Evolutionary conservation across 2,888 invertebrate species (phyloP).

Genomic region (Eilema depressum): DNA sequence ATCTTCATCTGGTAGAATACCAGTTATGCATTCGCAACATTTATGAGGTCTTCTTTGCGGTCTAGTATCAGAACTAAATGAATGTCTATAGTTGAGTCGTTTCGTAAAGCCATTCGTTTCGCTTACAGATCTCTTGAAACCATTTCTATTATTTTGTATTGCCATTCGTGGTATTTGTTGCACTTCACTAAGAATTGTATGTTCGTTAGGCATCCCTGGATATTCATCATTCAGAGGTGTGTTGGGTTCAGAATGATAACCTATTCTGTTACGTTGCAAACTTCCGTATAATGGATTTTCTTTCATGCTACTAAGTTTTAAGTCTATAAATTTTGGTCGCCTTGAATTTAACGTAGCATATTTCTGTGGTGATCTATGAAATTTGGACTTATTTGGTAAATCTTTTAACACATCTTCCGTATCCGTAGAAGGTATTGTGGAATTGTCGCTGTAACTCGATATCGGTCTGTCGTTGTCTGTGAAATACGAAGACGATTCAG

Average conservation of each 20-base stretch:
- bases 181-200: slow-evolving; percentile 75
- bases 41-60: slow-evolving; percentile 79
- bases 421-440: slow-evolving; percentile 83
- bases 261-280: slow-evolving; percentile 78
- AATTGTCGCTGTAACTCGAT: slow-evolving; percentile 84
- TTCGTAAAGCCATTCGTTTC: slow-evolving; percentile 83
- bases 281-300: slow-evolving; percentile 78
- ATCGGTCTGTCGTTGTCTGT: slow-evolving; percentile 84
- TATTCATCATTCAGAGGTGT: slow-evolving; percentile 77
- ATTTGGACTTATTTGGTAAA: slow-evolving; percentile 81
- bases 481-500: slow-evolving; percentile 82
- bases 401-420: slow-evolving; percentile 84
- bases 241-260: slow-evolving; percentile 84
- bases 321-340: slow-evolving; percentile 82
- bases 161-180: slow-evolving; percentile 82
- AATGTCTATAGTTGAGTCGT: slow-evolving; percentile 82
- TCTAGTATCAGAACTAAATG: slow-evolving; percentile 80
- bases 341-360: slow-evolving; percentile 82
- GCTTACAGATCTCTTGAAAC: slow-evolving; percentile 80
- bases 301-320: slow-evolving; percentile 67
- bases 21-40: slow-evolving; percentile 84
- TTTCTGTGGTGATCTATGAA: slow-evolving; percentile 83
- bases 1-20: slow-evolving; percentile 76
- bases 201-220: slow-evolving; percentile 67
- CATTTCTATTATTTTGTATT: slow-evolving; percentile 79